These are phyloP conservation scores for Xestobium rufovillosum DNA, from an alignment of 2,888 invertebrate species.

Conservation along the genomic window DNA sequence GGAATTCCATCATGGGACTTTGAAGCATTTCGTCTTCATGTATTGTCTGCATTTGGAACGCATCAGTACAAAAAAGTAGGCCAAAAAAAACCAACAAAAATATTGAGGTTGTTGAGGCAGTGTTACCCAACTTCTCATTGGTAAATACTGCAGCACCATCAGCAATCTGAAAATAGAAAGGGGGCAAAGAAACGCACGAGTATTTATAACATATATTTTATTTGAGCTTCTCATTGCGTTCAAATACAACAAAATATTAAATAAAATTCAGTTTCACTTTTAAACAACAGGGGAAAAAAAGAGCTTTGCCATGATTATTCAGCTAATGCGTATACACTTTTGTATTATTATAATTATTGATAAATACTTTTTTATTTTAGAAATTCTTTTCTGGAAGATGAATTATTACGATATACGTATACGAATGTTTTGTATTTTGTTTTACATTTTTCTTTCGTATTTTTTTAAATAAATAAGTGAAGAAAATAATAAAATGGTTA, in stretches of 20 bases:
- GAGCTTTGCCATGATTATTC: conserved; percentile 56
- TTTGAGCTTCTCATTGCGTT: conserved; percentile 81
- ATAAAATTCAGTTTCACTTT: conserved; percentile 65
- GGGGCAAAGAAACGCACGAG: conserved; percentile 26
- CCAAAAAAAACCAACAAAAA: too few relatives aligned
- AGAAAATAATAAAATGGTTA: conserved; percentile 25
- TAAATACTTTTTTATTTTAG: conserved; percentile 45
- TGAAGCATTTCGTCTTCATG: too few relatives aligned
- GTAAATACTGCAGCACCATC: too few relatives aligned
- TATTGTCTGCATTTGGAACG: too few relatives aligned
- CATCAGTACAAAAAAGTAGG: too few relatives aligned
- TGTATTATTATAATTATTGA: conserved; percentile 54
- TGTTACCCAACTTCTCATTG: too few relatives aligned
- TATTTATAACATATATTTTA: conserved; percentile 78
- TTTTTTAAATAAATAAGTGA: conserved; percentile 12
- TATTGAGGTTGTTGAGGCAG: too few relatives aligned
- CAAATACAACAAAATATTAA: conserved; percentile 81
- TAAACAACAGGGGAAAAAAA: conserved; percentile 68
- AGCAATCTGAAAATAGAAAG: too few relatives aligned
- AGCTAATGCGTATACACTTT: conserved; percentile 71
- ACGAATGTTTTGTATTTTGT: conserved; percentile 54
- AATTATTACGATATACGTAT: conserved; percentile 66
- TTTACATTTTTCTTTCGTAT: conserved; percentile 30
- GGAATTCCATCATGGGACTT: too few relatives aligned
- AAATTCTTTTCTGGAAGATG: conserved; percentile 50